Percentiles rank a stretch among this genome's conserved stretches.
Evolutionary conservation across 1,140 invertebrate species (phyloP).

Genomic region (Danaus melanippus): DNA sequence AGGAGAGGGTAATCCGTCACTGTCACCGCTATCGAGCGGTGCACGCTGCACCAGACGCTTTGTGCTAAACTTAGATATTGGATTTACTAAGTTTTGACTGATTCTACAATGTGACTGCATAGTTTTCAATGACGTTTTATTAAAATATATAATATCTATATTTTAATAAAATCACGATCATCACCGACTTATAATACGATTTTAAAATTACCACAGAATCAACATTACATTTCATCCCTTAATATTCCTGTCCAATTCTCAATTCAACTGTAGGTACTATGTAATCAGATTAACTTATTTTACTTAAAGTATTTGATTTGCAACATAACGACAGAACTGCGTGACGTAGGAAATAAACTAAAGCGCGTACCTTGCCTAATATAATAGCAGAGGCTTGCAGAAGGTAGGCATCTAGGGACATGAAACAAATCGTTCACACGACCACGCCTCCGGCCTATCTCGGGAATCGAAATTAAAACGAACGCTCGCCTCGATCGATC

Average conservation of each 20-base stretch:
- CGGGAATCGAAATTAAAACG: conserved; percentile 68
- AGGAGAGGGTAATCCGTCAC: conserved; percentile 60
- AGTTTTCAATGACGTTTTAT: conserved; percentile 1
- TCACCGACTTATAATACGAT: too few species aligned
- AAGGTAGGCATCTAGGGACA: conserved; percentile 54
- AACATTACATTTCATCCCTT: too few species aligned
- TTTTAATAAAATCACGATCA: too few species aligned
- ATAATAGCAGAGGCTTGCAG: conserved; percentile 23
- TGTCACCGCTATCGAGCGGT: conserved; percentile 68
- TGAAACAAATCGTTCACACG: conserved; percentile 63
- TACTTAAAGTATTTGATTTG: too few species aligned
- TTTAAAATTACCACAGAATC: too few species aligned
- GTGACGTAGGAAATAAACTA: too few species aligned
- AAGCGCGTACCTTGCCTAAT: too few species aligned
- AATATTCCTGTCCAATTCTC: too few species aligned
- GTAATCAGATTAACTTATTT: too few species aligned
- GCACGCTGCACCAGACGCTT: conserved; percentile 47
- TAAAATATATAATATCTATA: too few species aligned
- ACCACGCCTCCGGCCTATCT: conserved; percentile 63
- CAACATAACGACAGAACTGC: too few species aligned
- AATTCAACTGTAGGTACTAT: too few species aligned
- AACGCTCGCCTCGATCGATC: conserved; percentile 67
- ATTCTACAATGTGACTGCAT: conserved; percentile 28
- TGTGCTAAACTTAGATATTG: conserved; percentile 66
- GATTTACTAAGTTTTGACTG: conserved; percentile 62